Percentiles rank a stretch among this genome's conserved stretches.
phyloP scores from a whole-genome alignment of 2,888 invertebrate genomes.

The Lycophotia porphyrea region DNA sequence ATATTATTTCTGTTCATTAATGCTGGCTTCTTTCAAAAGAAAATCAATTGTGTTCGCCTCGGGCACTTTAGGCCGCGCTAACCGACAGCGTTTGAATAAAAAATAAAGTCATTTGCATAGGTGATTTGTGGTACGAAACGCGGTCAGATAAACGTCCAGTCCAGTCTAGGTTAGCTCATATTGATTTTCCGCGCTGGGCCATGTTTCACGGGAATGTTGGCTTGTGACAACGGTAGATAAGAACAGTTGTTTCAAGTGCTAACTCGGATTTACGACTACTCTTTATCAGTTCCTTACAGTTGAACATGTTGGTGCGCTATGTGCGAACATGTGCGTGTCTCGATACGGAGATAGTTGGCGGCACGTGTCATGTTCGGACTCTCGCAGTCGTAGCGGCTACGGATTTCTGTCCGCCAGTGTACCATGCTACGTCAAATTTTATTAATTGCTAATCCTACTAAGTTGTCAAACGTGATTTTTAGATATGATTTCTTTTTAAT shows the following conservation, averaged over 20 bases:
- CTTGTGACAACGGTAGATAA: slow-evolving; percentile 59
- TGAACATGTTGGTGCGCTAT: slow-evolving; percentile 49
- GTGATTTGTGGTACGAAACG: slow-evolving; percentile 69
- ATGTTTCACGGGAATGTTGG: slow-evolving; percentile 42
- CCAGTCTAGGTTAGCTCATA: slow-evolving; percentile 60
- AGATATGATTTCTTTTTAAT: slow-evolving; percentile 30
- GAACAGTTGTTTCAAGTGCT: slow-evolving; percentile 58
- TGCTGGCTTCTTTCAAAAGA: slow-evolving; percentile 31
- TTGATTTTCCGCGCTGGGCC: slow-evolving; percentile 68
- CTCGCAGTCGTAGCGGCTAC: slow-evolving; percentile 26
- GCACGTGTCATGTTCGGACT: slow-evolving; percentile 45
- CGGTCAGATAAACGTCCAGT: slow-evolving; percentile 66
- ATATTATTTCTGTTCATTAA: background rate
- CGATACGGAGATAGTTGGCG: slow-evolving; percentile 44
- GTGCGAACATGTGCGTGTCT: slow-evolving; percentile 60
- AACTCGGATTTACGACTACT: slow-evolving; percentile 66
- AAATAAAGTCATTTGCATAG: slow-evolving; percentile 75
- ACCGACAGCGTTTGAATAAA: slow-evolving; percentile 69
- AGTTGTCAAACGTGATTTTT: slow-evolving; percentile 29
- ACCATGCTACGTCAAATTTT: slow-evolving; percentile 35
- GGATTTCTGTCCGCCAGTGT: slow-evolving; percentile 26
- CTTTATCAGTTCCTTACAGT: slow-evolving; percentile 66
- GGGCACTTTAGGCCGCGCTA: slow-evolving; percentile 34
- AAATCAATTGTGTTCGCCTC: slow-evolving; percentile 47
- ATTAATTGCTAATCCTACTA: slow-evolving; percentile 22